Evolutionary conservation across 2,888 invertebrate genomes (phyloP), one percentile per base, ranked within the genome.

Genomic region (Thelaira solivaga): DNA sequence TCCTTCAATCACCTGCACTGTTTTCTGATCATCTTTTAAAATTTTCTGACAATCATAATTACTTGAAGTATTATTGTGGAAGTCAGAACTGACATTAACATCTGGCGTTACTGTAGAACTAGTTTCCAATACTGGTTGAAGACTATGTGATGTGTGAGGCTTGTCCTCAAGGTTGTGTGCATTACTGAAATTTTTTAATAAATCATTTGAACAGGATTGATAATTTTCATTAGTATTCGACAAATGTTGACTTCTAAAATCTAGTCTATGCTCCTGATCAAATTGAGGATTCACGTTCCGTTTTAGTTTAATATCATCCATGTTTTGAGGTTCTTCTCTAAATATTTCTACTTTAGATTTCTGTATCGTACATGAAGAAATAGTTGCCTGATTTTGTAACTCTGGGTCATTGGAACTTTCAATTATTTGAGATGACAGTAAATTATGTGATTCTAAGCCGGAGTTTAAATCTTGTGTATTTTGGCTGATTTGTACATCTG

Each of bases 51-150:
- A 11, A 7, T 67, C 53, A 34, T 24, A 45, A 68, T 55, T 76
- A 31, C 41, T 43, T 59, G n/a, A 10, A 6, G 36, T 10, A 20
- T 24, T 22, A 18, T 2, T 18, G 0, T 24, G 49, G 2, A 72
- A 26, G 8, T 62, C 49, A 34, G 45, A 10, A 36, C 6, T 26
- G 18, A 4, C 24, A 20, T 45, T 8, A 41, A 29, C 16, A 22
- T 8, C 41, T 24, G 36, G 16, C 6, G 64, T 47, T 34, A 24
- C 41, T n/a, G 71, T 55, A 22, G 74, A 64, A 29, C 64, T 49
- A 22, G 47, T 78, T 65, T 74, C 51, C 2, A 74, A 74, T 69
- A 59, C 55, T 61, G 59, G 31, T 29, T 59, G 51, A 36, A 61
- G 43, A 36, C 34, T 0, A 16, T 57, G 13, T 13, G 45, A 39